phyloP scores from a whole-genome alignment of 2,113 vertebrate species.

The Microcebus griseorufus region DNA sequence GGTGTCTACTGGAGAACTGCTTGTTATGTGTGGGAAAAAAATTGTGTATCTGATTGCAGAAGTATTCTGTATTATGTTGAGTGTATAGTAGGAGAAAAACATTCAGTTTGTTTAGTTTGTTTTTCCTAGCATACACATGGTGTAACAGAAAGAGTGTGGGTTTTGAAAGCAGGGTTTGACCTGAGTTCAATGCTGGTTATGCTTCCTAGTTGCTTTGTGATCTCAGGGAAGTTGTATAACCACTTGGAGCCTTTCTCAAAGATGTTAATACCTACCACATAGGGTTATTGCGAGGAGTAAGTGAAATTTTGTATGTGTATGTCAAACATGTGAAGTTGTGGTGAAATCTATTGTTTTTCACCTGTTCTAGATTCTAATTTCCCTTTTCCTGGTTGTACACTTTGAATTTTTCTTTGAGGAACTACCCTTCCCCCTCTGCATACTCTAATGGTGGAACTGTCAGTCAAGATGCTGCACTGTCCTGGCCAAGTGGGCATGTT shows the following conservation, averaged over 20 bases:
- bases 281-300: background rate
- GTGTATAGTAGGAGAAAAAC: background rate
- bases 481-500: background rate
- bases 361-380: background rate
- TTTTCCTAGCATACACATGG: background rate
- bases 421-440: background rate
- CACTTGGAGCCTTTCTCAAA: background rate
- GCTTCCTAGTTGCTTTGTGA: background rate
- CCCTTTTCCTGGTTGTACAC: background rate
- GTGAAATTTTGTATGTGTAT: background rate
- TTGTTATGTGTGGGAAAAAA: background rate
- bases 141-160: background rate
- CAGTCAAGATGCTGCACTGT: background rate
- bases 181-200: background rate
- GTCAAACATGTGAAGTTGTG: background rate
- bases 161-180: conserved; percentile 12
- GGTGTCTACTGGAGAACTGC: background rate
- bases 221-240: background rate
- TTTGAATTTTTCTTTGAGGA: conserved; percentile 24
- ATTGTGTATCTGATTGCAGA: background rate
- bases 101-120: background rate
- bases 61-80: background rate
- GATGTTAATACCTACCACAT: background rate
- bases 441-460: background rate
- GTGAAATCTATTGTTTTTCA: background rate